A percentile compares a stretch with the other conserved stretches of the same genome.
Evolutionary conservation across 2,797 vertebrate genomes (phyloP).

Genomic region (Champsocephalus esox): DNA sequence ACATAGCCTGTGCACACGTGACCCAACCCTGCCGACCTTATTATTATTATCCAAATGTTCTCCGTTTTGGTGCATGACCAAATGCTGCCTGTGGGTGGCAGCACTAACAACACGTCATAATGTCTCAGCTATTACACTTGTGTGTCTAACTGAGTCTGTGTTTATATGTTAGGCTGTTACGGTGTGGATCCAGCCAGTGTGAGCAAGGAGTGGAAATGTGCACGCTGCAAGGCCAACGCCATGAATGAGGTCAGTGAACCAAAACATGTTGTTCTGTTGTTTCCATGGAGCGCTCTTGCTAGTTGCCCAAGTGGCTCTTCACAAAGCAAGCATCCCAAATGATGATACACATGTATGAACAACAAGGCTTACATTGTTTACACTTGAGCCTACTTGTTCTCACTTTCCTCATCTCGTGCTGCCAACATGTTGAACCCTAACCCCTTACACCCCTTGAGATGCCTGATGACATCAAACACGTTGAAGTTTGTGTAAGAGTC

Average conservation of each 20-base stretch:
- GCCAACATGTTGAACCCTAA: not conserved
- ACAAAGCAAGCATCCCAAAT: not conserved
- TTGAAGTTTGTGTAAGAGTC: not conserved
- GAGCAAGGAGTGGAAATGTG: slow-evolving; percentile 93
- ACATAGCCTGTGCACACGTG: not conserved
- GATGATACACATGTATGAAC: not conserved
- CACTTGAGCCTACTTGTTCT: not conserved
- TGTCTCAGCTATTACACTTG: not conserved
- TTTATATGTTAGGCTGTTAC: slow-evolving; percentile 89
- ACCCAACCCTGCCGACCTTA: not conserved
- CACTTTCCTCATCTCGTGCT: not conserved
- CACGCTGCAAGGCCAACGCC: slow-evolving; percentile 90
- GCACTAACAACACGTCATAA: not conserved
- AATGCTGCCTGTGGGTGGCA: not conserved
- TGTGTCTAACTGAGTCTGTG: slow-evolving; percentile 13
- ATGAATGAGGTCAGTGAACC: slow-evolving; percentile 87
- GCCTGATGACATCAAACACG: not conserved
- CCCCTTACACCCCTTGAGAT: not conserved
- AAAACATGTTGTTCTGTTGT: not conserved
- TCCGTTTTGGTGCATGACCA: too few species aligned
- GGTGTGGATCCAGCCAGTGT: slow-evolving; percentile 89
- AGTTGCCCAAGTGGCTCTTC: not conserved
- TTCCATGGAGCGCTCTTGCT: not conserved
- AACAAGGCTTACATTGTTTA: not conserved
- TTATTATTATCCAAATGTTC: too few species aligned